These are phyloP conservation scores for Lottia gigantea DNA, from an alignment of 2,888 invertebrate species.

Conservation along the genomic window DNA sequence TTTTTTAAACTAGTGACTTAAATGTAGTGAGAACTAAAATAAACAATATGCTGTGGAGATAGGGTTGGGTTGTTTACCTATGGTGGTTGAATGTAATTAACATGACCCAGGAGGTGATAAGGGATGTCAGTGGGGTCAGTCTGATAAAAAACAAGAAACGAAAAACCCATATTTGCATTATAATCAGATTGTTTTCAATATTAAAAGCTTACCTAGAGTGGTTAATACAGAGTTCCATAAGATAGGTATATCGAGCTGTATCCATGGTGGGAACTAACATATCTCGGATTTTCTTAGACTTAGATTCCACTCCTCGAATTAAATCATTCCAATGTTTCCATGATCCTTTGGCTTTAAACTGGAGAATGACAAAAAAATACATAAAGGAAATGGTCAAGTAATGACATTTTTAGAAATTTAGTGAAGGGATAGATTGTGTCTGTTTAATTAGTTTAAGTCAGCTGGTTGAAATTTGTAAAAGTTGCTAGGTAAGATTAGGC, in stretches of 20 bases:
- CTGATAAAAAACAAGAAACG: no score
- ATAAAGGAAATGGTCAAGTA: no score
- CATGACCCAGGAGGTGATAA: no score
- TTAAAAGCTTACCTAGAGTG: constrained; percentile 53
- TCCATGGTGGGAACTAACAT: constrained; percentile 71
- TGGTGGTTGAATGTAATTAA: no score
- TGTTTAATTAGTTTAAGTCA: background rate
- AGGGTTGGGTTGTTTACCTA: no score
- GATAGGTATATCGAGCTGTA: constrained; percentile 69
- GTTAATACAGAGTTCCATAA: constrained; percentile 68
- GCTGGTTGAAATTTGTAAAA: background rate
- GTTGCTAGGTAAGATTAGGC: background rate
- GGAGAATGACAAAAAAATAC: constrained; percentile 15
- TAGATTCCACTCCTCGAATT: constrained; percentile 68
- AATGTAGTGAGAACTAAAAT: no score
- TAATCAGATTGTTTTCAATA: no score
- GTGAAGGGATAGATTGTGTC: background rate
- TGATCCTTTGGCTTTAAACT: constrained; percentile 82
- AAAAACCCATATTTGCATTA: no score
- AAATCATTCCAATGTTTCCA: constrained; percentile 90
- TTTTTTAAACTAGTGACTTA: no score
- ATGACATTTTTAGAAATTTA: no score
- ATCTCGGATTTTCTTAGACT: constrained; percentile 67
- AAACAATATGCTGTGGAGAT: no score
- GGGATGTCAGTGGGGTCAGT: no score